A percentile compares a stretch with the other conserved stretches of the same genome.
Conservation (phyloP, 2,797 vertebrate species). For the Pangasius sanitwongsei region DNA sequence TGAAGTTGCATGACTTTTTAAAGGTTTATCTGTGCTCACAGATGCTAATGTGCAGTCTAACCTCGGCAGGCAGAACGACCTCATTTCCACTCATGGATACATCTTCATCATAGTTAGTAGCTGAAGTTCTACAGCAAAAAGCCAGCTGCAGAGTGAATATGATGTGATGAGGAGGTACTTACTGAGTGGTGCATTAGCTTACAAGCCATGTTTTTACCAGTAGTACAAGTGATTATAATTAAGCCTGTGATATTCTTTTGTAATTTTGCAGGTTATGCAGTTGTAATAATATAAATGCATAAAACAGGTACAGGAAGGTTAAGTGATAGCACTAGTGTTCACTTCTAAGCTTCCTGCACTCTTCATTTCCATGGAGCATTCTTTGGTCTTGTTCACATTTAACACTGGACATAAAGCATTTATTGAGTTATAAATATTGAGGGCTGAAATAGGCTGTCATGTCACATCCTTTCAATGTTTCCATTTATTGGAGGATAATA, state of each 20-base stretch:
- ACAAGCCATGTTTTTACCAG: not conserved
- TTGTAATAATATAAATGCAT: slow-evolving; percentile 1
- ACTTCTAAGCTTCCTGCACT: not conserved
- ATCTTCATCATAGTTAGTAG: slow-evolving; percentile 51
- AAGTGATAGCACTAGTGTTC: not conserved
- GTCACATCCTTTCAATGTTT: slow-evolving; percentile 61
- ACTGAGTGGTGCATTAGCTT: slow-evolving; percentile 20
- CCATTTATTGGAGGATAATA: slow-evolving; percentile 76
- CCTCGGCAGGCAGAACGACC: slow-evolving; percentile 48
- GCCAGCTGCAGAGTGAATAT: slow-evolving; percentile 36
- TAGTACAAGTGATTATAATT: slow-evolving; percentile 23
- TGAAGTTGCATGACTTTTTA: slow-evolving; percentile 78
- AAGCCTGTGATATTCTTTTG: slow-evolving; percentile 11
- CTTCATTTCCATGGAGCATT: slow-evolving; percentile 28
- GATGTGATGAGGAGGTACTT: slow-evolving; percentile 32
- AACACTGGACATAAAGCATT: slow-evolving; percentile 73
- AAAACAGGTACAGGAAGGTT: slow-evolving; percentile 9
- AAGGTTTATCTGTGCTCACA: slow-evolving; percentile 74
- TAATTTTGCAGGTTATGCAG: not conserved
- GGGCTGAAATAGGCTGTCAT: slow-evolving; percentile 65
- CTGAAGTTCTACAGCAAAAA: slow-evolving; percentile 38
- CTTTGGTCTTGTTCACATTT: slow-evolving; percentile 65
- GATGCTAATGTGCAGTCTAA: slow-evolving; percentile 74
- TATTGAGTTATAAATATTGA: slow-evolving; percentile 80
- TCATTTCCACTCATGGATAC: slow-evolving; percentile 49